These are phyloP conservation scores for Caenorhabditis elegans DNA, from an alignment of 1,140 invertebrate genomes.

Conservation along the genomic window WBcel235 BX284606.5:11248001-11248500, in stretches of 20 bases:
- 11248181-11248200: slow-evolving; percentile 14
- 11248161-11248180: slow-evolving; percentile 25
- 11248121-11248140: slow-evolving; percentile 28
- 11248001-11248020: no score
- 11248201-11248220: background rate
- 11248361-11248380: background rate
- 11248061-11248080: background rate
- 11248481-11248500: background rate
- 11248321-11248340: slow-evolving; percentile 30
- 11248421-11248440: background rate
- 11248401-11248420: background rate
- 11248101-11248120: slow-evolving; percentile 6
- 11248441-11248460: background rate
- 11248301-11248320: slow-evolving; percentile 27
- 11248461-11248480: background rate
- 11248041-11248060: background rate
- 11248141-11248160: slow-evolving; percentile 33
- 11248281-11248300: slow-evolving; percentile 10
- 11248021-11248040: no score
- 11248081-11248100: slow-evolving; percentile 12
- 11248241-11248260: slow-evolving; percentile 8
- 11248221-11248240: slow-evolving; percentile 26
- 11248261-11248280: background rate
- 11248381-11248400: slow-evolving; percentile 25
- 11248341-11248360: slow-evolving; percentile 15